Evolutionary conservation across 2,113 vertebrate species (phyloP), one percentile per base, ranked within the genome.

Genomic region (Fukomys damarensis): DNA sequence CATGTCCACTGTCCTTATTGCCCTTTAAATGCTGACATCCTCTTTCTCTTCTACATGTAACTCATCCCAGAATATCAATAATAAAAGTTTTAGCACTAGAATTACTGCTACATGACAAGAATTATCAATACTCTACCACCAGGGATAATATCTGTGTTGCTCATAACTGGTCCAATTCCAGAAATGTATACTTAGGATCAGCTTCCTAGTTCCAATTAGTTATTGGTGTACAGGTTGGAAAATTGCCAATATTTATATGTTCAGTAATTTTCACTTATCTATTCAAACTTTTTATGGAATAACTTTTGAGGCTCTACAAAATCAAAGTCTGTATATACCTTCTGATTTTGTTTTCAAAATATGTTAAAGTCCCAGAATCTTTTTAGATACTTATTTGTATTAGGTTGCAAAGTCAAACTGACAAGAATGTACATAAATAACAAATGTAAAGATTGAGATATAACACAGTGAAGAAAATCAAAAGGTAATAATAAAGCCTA

Each of bases 361-460:
- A 52, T 84, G 32, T 65, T 49, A 54, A 90, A 86, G 20, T 76
- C 24, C 22, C 89, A 85, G 43, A 35, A 77, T 68, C 19, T 88
- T 83, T 83, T 22, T 76, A 35, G 41, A 95, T 92, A 81, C 72
- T 94, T 80, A 59, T 84, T 65, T 95, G 54, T 70, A 56, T 7
- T 46, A 4, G 9, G 19, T 38, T 70, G 65, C 80, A 38, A 84
- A 91, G 28, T 86, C 68, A 70, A 41, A 76, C 79, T 35, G 12
- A 93, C 10, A 77, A 7, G 28, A 66, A 43, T 61, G 24, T 24
- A 46, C 10, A 38, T 61, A 30, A 87, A 72, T 35, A 88, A 79
- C 38, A 93, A 13, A 65, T 28, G 5, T 68, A 46, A 74, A 90
- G 82, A 70, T 2, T 30, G 17, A 94, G 85, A 43, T 49, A 14